Evolutionary conservation across 2,888 invertebrate species (phyloP), one percentile per base, ranked within the genome.

Genomic region (Drosophila anomalata): DNA sequence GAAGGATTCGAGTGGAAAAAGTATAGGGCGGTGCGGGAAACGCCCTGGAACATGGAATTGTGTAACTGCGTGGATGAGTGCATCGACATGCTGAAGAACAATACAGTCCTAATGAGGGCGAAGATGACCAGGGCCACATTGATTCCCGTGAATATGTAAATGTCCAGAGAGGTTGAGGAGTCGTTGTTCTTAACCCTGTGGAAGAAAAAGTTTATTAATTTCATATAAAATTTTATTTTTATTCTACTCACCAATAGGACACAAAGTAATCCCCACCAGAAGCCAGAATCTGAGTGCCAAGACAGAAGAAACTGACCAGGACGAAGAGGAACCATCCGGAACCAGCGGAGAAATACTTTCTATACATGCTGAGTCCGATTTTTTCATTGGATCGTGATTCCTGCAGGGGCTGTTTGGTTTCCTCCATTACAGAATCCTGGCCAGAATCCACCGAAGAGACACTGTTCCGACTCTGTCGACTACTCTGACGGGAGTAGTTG

Each of bases 11-110:
- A 95, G 89, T 8, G 95, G 95, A 89, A 95, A 94, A 80, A 95
- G 95, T 55, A 94, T 70, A 96, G 89, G 0, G 95, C 93, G 41
- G 91, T 96, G 79, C 95, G 93, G 88, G 95, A 95, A 36, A 96
- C 92, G 44, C 96, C 91, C 2, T 95, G 94, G 79, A 95, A 94
- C 87, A 94, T 70, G 12, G 93, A 2, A 94, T 96, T 95, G 92
- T 98, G 98, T 0, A 98, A 92, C 5, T 92, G 93, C 1, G 93
- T 94, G 0, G 97, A 97, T 0, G 97, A 95, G 29, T 93, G 93
- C 94, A 96, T 95, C 86, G 92, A 93, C 92, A 94, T 89, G 59
- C 90, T 88, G 77, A 94, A 94, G 85, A 94, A 94, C 0, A 92
- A 65, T 12, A 91, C 81, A 24, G 91, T 92, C 44, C 93, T 88